Evolutionary conservation across 2,797 vertebrate species (phyloP).

Genomic region (Peromyscus melanophrys): DNA sequence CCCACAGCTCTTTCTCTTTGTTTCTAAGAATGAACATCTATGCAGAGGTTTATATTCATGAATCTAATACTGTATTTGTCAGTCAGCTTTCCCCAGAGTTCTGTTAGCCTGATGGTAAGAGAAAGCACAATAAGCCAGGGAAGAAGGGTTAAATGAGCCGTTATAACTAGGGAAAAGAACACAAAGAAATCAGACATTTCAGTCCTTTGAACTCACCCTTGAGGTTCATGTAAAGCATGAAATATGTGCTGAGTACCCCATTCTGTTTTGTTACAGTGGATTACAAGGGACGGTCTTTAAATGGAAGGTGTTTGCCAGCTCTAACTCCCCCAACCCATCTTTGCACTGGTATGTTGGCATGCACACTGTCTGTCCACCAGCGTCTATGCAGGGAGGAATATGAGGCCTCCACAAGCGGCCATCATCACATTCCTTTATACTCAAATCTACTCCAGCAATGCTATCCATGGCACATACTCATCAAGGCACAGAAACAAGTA

Average conservation of each 20-base stretch:
- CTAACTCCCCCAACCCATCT: not conserved
- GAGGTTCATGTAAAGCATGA: not conserved
- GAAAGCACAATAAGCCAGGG: not conserved
- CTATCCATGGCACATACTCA: not conserved
- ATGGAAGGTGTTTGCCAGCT: not conserved
- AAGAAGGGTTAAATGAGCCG: not conserved
- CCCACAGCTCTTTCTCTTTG: not conserved
- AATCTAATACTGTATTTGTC: not conserved
- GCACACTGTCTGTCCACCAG: too few species aligned
- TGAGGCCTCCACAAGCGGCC: not conserved
- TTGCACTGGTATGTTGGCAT: accelerated
- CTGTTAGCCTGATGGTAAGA: not conserved
- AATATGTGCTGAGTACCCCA: not conserved
- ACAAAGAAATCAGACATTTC: not conserved
- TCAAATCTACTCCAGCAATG: not conserved
- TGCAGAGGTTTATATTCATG: not conserved
- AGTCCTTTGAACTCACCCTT: not conserved
- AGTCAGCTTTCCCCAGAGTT: not conserved
- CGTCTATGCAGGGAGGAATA: not conserved
- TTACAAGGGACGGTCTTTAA: not conserved
- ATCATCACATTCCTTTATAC: not conserved
- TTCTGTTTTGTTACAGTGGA: not conserved
- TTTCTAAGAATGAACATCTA: not conserved
- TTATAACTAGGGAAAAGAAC: not conserved
- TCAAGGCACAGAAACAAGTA: not conserved